Evolutionary conservation across 2,888 invertebrate species (phyloP), one percentile per base, ranked within the genome.

Genomic region (Phorcus lineatus): DNA sequence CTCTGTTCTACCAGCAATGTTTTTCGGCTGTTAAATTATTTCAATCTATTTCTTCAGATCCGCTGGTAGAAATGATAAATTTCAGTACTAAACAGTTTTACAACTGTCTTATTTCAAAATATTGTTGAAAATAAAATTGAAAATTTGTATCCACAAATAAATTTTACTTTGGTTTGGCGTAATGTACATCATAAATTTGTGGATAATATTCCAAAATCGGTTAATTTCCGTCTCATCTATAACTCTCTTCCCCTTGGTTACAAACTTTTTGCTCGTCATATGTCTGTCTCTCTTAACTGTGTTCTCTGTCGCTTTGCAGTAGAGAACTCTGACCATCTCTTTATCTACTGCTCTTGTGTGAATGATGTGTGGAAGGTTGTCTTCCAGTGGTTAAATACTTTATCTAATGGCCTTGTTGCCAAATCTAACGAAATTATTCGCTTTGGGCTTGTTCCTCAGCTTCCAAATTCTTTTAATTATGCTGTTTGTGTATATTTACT

Each of bases 1-100:
- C 81, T 16, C 22, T 76, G 1, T 81, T 81, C 57, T 81, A 81
- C n/a, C 36, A 24, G 31, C 13, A 47, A 17, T 80, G 62, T 62
- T 53, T 75, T n/a, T 22, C n/a, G 4, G 53, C 62, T 9, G 31
- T 75, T 28, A 66, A 62, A n/a, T 19, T 19, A 16, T 74, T 74
- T 40, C 40, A 74, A 28, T n/a, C 24, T 19, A 16, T 19, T 62
- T 7, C 22, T 24, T 9, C 62, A 0, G 16, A 0, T 7, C n/a
- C 28, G 4, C 62, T 62, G 22, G 22, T 62, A 2, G 62, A 62
- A 16, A 62, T 62, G 2, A 3, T 62, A 28, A 22, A 24, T 13
- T 62, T 62, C n/a, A 70, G 19, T n/a, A 19, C 40, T 1, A 31
- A 36, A 36, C 36, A 70, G 11, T 70, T 70, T 11, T 70, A 40